Evolutionary conservation across 2,888 invertebrate species (phyloP).

Genomic region (Himalopsyche tibetana): DNA sequence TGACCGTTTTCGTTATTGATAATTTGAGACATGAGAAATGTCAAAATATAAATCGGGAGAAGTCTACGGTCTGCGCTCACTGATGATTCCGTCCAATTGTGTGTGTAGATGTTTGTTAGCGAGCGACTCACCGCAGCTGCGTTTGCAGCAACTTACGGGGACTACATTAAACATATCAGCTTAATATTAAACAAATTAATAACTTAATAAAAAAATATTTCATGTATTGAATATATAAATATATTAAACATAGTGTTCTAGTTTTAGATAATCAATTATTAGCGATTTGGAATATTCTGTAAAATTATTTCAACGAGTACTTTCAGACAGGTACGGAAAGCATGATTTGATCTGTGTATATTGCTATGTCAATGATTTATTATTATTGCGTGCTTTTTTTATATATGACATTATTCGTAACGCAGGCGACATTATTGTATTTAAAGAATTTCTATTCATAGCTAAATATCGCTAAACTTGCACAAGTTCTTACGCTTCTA

Average conservation of each 20-base stretch:
- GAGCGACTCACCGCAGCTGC: slow-evolving; percentile 77
- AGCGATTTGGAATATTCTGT: slow-evolving; percentile 59
- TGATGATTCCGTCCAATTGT: slow-evolving; percentile 78
- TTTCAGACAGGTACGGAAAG: not conserved
- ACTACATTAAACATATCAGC: slow-evolving; percentile 86
- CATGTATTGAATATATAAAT: slow-evolving; percentile 71
- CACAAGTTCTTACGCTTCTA: slow-evolving; percentile 25
- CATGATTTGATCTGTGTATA: slow-evolving; percentile 18
- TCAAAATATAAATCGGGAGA: not conserved
- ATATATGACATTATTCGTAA: slow-evolving; percentile 18
- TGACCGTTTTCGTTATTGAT: slow-evolving; percentile 6
- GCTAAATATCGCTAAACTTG: slow-evolving; percentile 24
- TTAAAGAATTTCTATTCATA: slow-evolving; percentile 28
- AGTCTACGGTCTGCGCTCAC: slow-evolving; percentile 69
- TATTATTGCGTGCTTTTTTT: slow-evolving; percentile 45
- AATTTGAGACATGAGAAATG: slow-evolving; percentile 25
- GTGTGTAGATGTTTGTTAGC: slow-evolving; percentile 78
- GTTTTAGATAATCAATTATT: slow-evolving; percentile 65
- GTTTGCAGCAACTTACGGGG: slow-evolving; percentile 76
- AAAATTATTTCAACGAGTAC: slow-evolving; percentile 35
- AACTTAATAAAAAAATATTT: slow-evolving; percentile 73
- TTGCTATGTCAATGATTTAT: slow-evolving; percentile 49
- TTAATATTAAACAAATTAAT: slow-evolving; percentile 77
- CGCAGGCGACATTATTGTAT: slow-evolving; percentile 26
- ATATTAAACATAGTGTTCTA: slow-evolving; percentile 64